These are phyloP conservation scores for Triplophysa bombifrons DNA, from an alignment of 2,797 vertebrate species.

Conservation along the genomic window DNA sequence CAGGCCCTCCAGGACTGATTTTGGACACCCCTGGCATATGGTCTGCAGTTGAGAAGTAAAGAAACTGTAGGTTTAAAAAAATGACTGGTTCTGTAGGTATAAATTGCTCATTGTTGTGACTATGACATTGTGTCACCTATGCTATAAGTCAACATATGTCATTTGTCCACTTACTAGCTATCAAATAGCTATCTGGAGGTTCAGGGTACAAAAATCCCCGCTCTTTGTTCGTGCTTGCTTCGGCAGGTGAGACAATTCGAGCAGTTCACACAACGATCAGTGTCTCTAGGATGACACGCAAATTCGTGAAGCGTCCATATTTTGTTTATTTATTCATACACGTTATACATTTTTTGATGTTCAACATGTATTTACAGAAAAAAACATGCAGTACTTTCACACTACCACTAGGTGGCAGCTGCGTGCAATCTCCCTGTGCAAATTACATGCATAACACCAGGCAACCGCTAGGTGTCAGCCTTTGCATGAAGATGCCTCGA, in stretches of 20 bases:
- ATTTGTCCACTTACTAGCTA: not conserved
- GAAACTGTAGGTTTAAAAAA: not conserved
- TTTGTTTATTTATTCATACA: not conserved
- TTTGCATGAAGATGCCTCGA: not conserved
- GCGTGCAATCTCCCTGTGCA: no score
- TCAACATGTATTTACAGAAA: not conserved
- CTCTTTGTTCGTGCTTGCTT: slow-evolving; percentile 28
- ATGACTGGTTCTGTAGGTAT: not conserved
- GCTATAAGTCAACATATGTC: not conserved
- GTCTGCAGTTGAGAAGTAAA: not conserved
- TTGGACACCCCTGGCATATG: not conserved
- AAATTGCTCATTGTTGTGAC: not conserved
- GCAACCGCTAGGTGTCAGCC: no score
- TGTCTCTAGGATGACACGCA: slow-evolving; percentile 38
- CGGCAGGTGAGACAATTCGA: slow-evolving; percentile 11
- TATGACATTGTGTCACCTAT: not conserved
- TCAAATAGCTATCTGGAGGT: not conserved
- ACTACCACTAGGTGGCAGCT: no score
- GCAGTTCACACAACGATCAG: no score
- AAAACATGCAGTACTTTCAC: not conserved
- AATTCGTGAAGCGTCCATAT: slow-evolving; percentile 39
- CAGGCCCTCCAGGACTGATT: no score
- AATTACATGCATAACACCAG: no score
- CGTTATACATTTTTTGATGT: not conserved
- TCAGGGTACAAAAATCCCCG: fast-evolving